Percentiles rank a stretch among this genome's conserved stretches.
These are phyloP conservation scores for Neotragus pygmaeus DNA, from an alignment of 2,113 vertebrate genomes.

Conservation along the genomic window DNA sequence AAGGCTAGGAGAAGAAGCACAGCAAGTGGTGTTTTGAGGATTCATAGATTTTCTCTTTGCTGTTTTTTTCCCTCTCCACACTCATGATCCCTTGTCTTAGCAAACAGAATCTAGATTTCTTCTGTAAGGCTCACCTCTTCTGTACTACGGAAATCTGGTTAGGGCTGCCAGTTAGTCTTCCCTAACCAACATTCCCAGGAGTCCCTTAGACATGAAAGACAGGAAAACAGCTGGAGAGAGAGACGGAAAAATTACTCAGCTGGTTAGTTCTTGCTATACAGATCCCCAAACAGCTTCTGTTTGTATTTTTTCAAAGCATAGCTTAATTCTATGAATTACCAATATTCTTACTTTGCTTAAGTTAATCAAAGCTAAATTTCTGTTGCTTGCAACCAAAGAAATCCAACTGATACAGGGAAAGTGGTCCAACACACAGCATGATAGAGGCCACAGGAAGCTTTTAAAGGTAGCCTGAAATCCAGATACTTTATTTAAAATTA, in stretches of 20 bases:
- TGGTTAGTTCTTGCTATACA: not conserved
- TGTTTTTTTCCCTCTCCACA: not conserved
- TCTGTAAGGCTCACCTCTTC: not conserved
- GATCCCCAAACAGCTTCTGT: not conserved
- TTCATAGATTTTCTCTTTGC: not conserved
- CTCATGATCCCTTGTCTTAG: not conserved
- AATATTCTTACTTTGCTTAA: constrained; percentile 1
- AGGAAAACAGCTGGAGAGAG: not conserved
- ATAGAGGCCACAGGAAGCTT: not conserved
- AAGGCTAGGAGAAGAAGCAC: not conserved
- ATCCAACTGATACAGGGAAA: not conserved
- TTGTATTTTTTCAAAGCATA: not conserved
- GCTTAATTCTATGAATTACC: not conserved
- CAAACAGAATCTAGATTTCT: not conserved
- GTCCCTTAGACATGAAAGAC: not conserved
- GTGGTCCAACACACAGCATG: not conserved
- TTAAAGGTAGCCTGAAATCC: not conserved
- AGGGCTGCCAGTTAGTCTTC: not conserved
- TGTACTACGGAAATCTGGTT: not conserved
- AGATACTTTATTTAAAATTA: constrained; percentile 3
- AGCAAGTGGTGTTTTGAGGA: not conserved
- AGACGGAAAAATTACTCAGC: not conserved
- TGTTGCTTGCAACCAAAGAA: constrained; percentile 6
- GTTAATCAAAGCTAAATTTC: not conserved
- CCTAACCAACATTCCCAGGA: not conserved